Percentiles rank a stretch among this genome's conserved stretches.
Evolutionary conservation across 2,113 vertebrate genomes (phyloP).

Genomic region (Dascyllus trimaculatus): DNA sequence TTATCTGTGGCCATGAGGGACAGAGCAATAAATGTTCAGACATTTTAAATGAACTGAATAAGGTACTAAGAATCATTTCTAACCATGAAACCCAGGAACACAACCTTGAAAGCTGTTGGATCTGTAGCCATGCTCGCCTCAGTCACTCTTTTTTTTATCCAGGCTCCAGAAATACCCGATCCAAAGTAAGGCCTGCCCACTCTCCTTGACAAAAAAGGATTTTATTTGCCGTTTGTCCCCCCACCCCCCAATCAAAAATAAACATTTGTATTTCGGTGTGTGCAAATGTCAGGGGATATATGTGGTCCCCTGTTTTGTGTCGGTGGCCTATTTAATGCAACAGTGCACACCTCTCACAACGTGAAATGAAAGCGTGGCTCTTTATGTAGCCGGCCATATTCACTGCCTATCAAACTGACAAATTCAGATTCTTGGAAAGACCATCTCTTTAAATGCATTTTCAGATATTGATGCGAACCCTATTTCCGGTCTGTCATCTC

Average conservation of each 20-base stretch:
- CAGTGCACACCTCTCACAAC: slow-evolving; percentile 57
- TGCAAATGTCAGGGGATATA: slow-evolving; percentile 70
- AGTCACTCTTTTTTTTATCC: neutral
- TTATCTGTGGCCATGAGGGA: slow-evolving; percentile 11
- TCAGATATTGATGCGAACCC: slow-evolving; percentile 5
- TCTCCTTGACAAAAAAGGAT: slow-evolving; percentile 27
- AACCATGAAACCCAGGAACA: slow-evolving; percentile 7
- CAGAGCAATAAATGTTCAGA: slow-evolving; percentile 1
- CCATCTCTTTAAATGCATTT: slow-evolving; percentile 14
- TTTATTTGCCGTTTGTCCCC: slow-evolving; percentile 30
- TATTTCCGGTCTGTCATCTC: slow-evolving; percentile 6
- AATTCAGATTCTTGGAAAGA: slow-evolving; percentile 14
- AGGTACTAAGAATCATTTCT: neutral
- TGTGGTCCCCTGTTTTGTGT: slow-evolving; percentile 56
- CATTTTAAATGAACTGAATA: slow-evolving; percentile 12
- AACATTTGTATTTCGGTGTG: slow-evolving; percentile 67
- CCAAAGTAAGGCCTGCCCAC: slow-evolving; percentile 12
- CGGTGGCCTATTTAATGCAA: slow-evolving; percentile 71
- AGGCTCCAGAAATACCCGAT: slow-evolving; percentile 3
- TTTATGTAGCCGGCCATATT: slow-evolving; percentile 21
- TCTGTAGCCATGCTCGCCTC: neutral
- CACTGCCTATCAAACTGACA: slow-evolving; percentile 41
- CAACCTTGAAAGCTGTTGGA: neutral
- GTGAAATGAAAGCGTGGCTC: slow-evolving; percentile 47
- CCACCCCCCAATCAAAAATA: slow-evolving; percentile 40